Conservation (phyloP, 2,888 invertebrate genomes). For the Seira ritae region DNA sequence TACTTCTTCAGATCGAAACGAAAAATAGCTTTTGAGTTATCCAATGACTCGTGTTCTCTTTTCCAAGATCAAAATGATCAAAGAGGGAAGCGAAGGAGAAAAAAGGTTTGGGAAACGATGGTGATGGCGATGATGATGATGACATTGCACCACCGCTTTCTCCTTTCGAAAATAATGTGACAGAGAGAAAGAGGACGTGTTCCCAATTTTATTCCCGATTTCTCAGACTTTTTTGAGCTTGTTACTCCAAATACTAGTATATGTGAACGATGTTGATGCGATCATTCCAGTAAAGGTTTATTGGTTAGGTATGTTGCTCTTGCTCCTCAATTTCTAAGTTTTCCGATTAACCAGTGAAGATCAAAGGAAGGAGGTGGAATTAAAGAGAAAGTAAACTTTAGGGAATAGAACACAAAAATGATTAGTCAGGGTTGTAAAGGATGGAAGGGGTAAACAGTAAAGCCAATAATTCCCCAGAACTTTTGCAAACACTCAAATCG, state of each 20-base stretch:
- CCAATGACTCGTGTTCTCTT: constrained; percentile 51
- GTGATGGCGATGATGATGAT: constrained; percentile 21
- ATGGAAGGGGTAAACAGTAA: no score
- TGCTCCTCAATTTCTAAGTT: constrained; percentile 41
- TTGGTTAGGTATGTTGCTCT: no score
- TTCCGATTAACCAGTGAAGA: constrained; percentile 47
- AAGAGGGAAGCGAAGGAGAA: constrained; percentile 36
- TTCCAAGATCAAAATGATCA: constrained; percentile 47
- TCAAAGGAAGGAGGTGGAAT: constrained; percentile 47
- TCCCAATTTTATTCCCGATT: no score
- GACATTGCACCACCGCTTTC: constrained; percentile 35
- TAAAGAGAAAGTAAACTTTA: constrained; percentile 31
- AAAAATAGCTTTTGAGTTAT: constrained; percentile 42
- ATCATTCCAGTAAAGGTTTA: no score
- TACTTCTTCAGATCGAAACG: background rate
- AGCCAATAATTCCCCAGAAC: no score
- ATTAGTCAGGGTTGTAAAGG: no score
- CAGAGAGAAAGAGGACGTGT: background rate
- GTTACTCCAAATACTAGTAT: constrained; percentile 13
- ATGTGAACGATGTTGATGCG: no score
- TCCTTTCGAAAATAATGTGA: background rate
- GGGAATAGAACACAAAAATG: constrained; percentile 1
- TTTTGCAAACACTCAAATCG: no score
- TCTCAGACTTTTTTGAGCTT: background rate
- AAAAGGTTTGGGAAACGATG: constrained; percentile 29